Percentiles rank a stretch among this genome's conserved stretches.
phyloP scores from a whole-genome alignment of 1,140 invertebrate species.

The Mizuhopecten yessoensis region DNA sequence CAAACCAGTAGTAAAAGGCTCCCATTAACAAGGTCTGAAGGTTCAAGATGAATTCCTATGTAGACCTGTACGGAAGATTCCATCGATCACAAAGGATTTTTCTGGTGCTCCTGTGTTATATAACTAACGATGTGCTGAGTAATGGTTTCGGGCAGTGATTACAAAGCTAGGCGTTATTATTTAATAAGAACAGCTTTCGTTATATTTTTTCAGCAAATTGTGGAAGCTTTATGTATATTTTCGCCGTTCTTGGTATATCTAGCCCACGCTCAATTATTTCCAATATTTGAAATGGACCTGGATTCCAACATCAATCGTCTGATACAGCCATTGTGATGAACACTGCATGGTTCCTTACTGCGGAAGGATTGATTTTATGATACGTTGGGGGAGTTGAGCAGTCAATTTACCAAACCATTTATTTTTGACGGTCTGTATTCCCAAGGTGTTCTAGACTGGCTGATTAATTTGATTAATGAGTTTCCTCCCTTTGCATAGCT shows the following conservation, averaged over 20 bases:
- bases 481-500: neutral
- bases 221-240: neutral
- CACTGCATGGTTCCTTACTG: neutral
- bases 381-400: neutral
- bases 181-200: neutral
- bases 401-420: neutral
- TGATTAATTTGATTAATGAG: conserved; percentile 30
- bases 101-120: neutral
- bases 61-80: neutral
- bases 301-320: neutral
- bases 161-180: neutral
- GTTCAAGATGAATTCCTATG: neutral
- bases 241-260: neutral
- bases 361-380: neutral
- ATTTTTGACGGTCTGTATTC: conserved; percentile 28
- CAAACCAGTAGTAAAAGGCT: neutral
- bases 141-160: neutral
- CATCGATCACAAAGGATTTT: neutral
- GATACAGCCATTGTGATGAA: conserved; percentile 8
- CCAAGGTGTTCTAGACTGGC: neutral
- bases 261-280: neutral
- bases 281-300: neutral
- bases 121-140: neutral
- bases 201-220: neutral
- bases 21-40: neutral